phyloP scores from a whole-genome alignment of 2,113 vertebrate genomes.

The Corapipo altera region DNA sequence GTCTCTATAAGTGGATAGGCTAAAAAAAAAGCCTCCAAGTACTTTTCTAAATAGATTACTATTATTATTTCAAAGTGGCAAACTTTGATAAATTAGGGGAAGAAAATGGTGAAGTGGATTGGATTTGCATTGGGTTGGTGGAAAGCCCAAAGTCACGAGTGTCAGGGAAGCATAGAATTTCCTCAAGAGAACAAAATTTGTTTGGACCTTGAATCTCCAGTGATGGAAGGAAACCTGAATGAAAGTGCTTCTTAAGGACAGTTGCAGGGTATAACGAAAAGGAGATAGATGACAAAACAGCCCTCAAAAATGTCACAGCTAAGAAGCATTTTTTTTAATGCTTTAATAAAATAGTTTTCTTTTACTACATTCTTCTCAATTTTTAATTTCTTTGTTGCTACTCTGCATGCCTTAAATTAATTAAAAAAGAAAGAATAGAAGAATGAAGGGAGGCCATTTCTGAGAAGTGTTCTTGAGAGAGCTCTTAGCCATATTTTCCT shows the following conservation, averaged over 20 bases:
- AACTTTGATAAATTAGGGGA: neutral
- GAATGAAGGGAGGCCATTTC: neutral
- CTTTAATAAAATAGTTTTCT: neutral
- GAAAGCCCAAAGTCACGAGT: neutral
- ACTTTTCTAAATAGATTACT: neutral
- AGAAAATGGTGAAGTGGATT: neutral
- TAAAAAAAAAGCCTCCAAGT: neutral
- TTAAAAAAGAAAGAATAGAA: neutral
- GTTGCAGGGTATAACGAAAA: neutral
- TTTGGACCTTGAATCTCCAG: neutral
- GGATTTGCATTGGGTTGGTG: neutral
- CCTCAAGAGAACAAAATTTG: neutral
- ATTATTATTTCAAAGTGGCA: constrained; percentile 7
- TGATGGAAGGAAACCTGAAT: neutral
- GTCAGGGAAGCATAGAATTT: neutral
- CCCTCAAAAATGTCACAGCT: neutral
- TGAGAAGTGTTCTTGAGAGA: neutral
- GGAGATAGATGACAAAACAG: neutral
- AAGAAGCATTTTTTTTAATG: neutral
- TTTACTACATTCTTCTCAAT: neutral
- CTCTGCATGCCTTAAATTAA: neutral
- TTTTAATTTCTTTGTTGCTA: neutral
- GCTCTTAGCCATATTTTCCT: neutral
- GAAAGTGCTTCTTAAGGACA: neutral
- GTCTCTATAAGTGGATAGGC: neutral